A percentile compares a stretch with the other conserved stretches of the same genome.
phyloP scores from a whole-genome alignment of 2,888 invertebrate genomes.

The Stenotaenia linearis region DNA sequence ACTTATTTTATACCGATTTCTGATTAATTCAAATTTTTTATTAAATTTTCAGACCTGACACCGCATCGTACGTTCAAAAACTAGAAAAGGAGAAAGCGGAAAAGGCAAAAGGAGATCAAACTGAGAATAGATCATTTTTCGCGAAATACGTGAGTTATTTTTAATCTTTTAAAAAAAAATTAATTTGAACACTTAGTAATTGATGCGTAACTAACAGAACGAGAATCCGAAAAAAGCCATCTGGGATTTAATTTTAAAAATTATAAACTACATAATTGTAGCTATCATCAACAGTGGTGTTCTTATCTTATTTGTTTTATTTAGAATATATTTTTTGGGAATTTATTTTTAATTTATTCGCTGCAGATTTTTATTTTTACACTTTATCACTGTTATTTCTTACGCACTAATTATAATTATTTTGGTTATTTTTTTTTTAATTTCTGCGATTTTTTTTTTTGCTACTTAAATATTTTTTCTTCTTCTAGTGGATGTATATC shows the following conservation, averaged over 20 bases:
- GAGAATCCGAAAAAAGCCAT: neutral
- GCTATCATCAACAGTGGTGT: neutral
- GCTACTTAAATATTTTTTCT: slow-evolving; percentile 45
- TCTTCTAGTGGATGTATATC: slow-evolving; percentile 92
- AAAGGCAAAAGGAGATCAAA: slow-evolving; percentile 62
- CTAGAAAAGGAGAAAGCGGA: slow-evolving; percentile 80
- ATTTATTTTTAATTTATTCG: neutral
- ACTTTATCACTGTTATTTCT: neutral
- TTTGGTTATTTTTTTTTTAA: neutral
- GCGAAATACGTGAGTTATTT: slow-evolving; percentile 88
- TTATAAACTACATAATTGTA: neutral
- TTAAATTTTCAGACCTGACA: slow-evolving; percentile 66
- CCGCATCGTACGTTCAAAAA: slow-evolving; percentile 90
- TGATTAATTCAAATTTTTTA: slow-evolving; percentile 27
- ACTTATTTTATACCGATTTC: neutral
- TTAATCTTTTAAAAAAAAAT: neutral
- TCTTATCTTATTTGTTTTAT: neutral
- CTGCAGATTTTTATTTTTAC: neutral
- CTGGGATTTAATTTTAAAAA: neutral
- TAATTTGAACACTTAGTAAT: neutral
- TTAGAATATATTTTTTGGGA: neutral
- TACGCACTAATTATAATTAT: neutral
- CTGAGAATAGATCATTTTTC: slow-evolving; percentile 88
- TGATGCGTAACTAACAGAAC: neutral
- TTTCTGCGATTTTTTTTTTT: slow-evolving; percentile 28